Base-by-base conservation (phyloP, 2,797 vertebrate species). In the Melanotaenia trifasciata region DNA sequence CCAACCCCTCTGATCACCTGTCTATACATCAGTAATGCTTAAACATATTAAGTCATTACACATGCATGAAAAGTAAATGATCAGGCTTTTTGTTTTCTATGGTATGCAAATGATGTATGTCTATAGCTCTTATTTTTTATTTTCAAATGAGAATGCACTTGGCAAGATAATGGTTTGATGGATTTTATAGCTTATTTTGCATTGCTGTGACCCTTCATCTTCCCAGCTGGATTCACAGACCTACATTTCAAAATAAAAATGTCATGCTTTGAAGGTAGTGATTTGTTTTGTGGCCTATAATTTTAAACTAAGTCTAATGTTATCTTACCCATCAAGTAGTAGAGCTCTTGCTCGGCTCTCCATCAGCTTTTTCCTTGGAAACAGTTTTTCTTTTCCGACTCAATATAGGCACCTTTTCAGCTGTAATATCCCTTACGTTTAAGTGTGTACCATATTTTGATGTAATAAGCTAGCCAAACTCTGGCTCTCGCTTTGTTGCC, bases 1-100 rank as follows among this genome's bases (percentile, higher is more conserved):
- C 79, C 77, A 77, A 45, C 80, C 84, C 83, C 87, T 79, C 87
- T 88, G 76, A 72, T 71, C n/a, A 0, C 74, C 65, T 56, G 1
- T 65, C 81, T 71, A 83, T 77, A 81, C 80, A 73, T 70, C 1
- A 32, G 70, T 63, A 59, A 24, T 16, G 0, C 75, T 69, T 64
- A 62, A 45, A 70, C 65, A 59, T 59, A 51, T 66, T 62, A 84
- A 74, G 38, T 67, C 43, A 58, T 67, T 64, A 73, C 47, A 70
- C 40, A 16, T 24, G 11, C 64, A 28, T 32, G 72, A 61, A 56
- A 58, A 70, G 60, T 64, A 82, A 35, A 58, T 74, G 64, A 82
- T 79, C 65, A 64, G 28, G 74, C 57, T 20, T 57, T 82, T 64
- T 63, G 62, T 75, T 26, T 67, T 80, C 33, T 24, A 30, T 40